Conservation (phyloP, 1,140 invertebrate species). For the Idris sp. region DNA sequence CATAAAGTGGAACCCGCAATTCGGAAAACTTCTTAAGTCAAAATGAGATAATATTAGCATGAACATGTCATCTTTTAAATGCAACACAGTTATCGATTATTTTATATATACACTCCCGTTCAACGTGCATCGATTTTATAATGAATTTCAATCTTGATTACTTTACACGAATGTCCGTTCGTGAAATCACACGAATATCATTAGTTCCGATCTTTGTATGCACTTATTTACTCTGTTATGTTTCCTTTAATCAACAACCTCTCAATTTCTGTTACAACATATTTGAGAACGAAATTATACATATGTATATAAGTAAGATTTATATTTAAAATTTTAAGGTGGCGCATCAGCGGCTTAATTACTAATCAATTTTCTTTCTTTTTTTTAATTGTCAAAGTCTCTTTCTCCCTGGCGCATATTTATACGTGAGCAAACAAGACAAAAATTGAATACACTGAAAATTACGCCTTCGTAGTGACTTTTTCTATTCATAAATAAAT, state of each 20-base stretch:
- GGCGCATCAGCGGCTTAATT: constrained; percentile 39
- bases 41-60: not conserved
- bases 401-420: constrained; percentile 1
- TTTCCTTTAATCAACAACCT: constrained; percentile 51
- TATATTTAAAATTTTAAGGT: constrained; percentile 50
- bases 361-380: constrained; percentile 2
- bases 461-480: not conserved
- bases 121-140: constrained; percentile 46
- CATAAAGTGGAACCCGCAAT: too few species aligned
- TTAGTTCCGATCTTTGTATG: constrained; percentile 51
- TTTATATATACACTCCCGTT: constrained; percentile 1
- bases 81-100: constrained; percentile 15
- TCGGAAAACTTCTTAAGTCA: not conserved
- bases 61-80: not conserved
- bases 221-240: constrained; percentile 36
- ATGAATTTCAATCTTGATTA: constrained; percentile 51
- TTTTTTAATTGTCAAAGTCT: not conserved
- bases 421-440: constrained; percentile 9
- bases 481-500: constrained; percentile 11
- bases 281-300: constrained; percentile 41
- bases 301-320: constrained; percentile 47
- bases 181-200: constrained; percentile 52
- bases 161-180: constrained; percentile 45
- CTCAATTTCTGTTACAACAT: constrained; percentile 51
- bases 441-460: constrained; percentile 1